These are phyloP conservation scores for Montipora capitata DNA, from an alignment of 92 coral and sea anemone genomes.

Conservation along the genomic window DNA sequence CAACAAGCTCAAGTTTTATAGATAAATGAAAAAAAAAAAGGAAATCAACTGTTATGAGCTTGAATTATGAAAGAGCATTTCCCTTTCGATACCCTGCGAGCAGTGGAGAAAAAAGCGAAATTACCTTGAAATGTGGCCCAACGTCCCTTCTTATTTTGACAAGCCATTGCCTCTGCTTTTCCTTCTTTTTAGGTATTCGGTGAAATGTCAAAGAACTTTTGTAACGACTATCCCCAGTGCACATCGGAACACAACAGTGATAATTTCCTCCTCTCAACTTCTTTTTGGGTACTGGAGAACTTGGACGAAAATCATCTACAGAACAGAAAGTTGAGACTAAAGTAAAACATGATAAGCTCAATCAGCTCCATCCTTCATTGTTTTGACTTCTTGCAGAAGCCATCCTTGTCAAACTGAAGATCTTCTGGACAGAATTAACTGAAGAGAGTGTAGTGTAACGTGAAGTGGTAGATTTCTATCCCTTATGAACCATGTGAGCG, in stretches of 20 bases:
- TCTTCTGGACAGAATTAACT: constrained; percentile 12
- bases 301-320: no score
- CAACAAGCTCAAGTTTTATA: no score
- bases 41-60: neutral
- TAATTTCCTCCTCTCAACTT: neutral
- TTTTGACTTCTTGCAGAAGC: constrained; percentile 55
- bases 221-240: constrained; percentile 64
- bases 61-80: no score
- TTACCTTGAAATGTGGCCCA: constrained; percentile 67
- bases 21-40: neutral
- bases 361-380: constrained; percentile 51
- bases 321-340: no score
- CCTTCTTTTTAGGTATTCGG: constrained; percentile 24
- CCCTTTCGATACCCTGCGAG: no score
- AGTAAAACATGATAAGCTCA: neutral
- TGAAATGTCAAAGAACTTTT: constrained; percentile 46
- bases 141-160: constrained; percentile 67
- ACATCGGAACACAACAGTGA: constrained; percentile 73
- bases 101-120: no score
- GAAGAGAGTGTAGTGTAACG: no score
- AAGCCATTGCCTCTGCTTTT: constrained; percentile 35
- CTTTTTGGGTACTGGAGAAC: neutral
- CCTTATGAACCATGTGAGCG: no score
- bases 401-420: constrained; percentile 58
- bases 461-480: no score